Base-by-base conservation (phyloP, 2,113 vertebrate species). In the Cheilinus undulatus region DNA sequence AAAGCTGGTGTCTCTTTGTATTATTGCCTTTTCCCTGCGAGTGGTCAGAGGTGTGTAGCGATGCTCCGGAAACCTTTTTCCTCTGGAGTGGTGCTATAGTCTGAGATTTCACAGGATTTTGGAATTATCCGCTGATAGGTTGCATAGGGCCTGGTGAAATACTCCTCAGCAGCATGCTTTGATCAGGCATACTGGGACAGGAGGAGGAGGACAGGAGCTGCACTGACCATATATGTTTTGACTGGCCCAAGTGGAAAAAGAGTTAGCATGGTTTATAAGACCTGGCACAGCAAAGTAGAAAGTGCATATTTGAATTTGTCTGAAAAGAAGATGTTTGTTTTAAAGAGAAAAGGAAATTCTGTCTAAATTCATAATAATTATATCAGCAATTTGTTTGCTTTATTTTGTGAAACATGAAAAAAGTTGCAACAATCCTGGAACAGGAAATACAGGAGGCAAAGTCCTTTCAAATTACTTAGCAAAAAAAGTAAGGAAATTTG, bases 11-110 rank as follows among this genome's bases (percentile, higher is more conserved):
- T 87, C 74, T 73, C 53, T 19, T 45, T 42, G n/a, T 48, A 78
- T 86, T 76, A 69, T 46, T 54, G 28, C 49, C 66, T 58, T 56
- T 56, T 50, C 23, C 15, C 50, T 0, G 1, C 67, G 76, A 80
- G 70, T 67, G 59, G 51, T 82, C 60, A 70, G 74, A 87, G 68
- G 74, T 78, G 74, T 69, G 67, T 46, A 66, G 68, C 71, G 86
- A 66, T 69, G 27, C 74, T 86, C 82, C 14, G 4, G 38, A 15
- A 15, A 17, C 38, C 3, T 5, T 15, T 42, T 82, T 42, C 36
- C 49, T 46, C 51, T 12, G 32, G 51, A 82, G 42, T 48, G 20
- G 43, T 58, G 72, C 51, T 83, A 78, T 10, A 30, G 61, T 77
- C 32, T 62, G 53, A 46, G 69, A 74, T 83, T 54, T 63, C 26